These are phyloP conservation scores for Neelides sp. DNA, from an alignment of 1,140 invertebrate species.

Conservation along the genomic window DNA sequence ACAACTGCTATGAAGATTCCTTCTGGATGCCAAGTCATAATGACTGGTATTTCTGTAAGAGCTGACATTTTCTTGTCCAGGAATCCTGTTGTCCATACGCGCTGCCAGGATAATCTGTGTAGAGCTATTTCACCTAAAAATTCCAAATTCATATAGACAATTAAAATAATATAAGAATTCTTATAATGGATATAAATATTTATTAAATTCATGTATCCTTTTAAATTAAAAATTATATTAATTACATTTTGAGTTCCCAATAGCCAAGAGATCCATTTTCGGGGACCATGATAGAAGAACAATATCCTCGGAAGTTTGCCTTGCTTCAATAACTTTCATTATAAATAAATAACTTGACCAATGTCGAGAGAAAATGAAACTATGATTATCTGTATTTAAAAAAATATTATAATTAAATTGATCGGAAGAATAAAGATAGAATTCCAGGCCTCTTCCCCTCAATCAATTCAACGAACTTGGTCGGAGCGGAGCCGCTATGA, in stretches of 20 bases:
- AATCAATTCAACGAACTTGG: too few species aligned
- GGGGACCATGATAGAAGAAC: conserved; percentile 82
- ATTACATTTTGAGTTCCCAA: conserved; percentile 71
- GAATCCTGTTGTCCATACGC: conserved; percentile 69
- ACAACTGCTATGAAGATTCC: conserved; percentile 69
- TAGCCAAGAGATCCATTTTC: conserved; percentile 81
- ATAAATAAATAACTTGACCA: too few species aligned
- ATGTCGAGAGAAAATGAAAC: too few species aligned
- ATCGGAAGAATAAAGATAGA: too few species aligned
- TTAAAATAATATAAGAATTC: neutral
- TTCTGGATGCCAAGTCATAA: conserved; percentile 84
- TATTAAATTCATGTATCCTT: neutral
- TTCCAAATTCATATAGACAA: neutral
- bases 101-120: conserved; percentile 82
- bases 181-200: neutral
- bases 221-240: neutral
- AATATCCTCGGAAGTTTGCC: neutral
- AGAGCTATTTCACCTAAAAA: conserved; percentile 64
- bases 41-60: conserved; percentile 40
- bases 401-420: too few species aligned
- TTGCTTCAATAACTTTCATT: neutral
- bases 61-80: conserved; percentile 50
- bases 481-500: too few species aligned
- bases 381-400: too few species aligned
- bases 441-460: too few species aligned